Conservation (phyloP, 1,140 invertebrate species). For the Helicoverpa armigera region DNA sequence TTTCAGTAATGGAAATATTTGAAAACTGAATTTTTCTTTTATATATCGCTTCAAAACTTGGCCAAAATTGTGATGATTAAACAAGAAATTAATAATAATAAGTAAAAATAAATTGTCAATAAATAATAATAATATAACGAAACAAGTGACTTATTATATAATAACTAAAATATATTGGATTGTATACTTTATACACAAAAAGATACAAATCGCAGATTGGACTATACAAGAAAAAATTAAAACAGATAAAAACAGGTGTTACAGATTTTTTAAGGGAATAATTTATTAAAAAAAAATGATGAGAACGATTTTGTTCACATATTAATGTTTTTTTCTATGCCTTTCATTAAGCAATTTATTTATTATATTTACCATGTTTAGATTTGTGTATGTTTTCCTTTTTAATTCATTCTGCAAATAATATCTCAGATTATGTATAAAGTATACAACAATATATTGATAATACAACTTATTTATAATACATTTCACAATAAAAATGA, state of each 20-base stretch:
- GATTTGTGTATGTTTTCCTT: too few species aligned
- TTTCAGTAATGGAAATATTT: background rate
- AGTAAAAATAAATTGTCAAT: slow-evolving; percentile 33
- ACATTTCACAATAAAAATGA: slow-evolving; percentile 34
- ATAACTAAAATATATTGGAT: slow-evolving; percentile 11
- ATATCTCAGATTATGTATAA: background rate
- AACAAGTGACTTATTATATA: slow-evolving; percentile 40
- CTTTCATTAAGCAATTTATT: too few species aligned
- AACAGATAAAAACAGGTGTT: too few species aligned
- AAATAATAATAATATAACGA: slow-evolving; percentile 28
- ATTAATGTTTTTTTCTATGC: too few species aligned
- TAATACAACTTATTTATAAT: slow-evolving; percentile 20
- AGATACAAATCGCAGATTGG: background rate
- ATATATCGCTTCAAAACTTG: background rate
- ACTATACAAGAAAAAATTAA: background rate
- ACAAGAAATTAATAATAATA: slow-evolving; percentile 30
- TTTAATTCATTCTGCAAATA: too few species aligned
- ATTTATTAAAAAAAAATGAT: too few species aligned
- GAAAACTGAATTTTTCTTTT: too few species aligned
- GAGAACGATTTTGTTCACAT: too few species aligned
- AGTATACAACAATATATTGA: background rate
- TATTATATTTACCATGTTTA: too few species aligned
- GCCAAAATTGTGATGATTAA: slow-evolving; percentile 24
- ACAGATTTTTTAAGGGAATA: too few species aligned
- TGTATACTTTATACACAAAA: background rate